Base-by-base conservation (phyloP, 2,797 vertebrate genomes). In the Orientallactaga sibirica region DNA sequence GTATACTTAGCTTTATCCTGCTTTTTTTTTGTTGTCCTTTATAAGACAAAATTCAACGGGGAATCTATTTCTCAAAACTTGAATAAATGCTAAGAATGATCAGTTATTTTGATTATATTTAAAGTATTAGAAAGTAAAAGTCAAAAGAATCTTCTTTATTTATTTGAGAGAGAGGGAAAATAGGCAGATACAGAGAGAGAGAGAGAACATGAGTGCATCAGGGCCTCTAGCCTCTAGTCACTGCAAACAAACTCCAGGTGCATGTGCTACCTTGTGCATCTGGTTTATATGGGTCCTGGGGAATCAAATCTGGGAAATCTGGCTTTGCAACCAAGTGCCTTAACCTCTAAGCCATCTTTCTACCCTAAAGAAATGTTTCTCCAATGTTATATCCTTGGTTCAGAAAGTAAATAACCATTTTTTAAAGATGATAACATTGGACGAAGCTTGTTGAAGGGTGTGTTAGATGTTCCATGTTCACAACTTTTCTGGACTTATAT, bases 331-430 rank as follows among this genome's bases (percentile, higher is more conserved):
- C 5, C 48, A 48, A 48, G 48, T 48, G 48, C 48, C 10, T 48
- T 48, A 48, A 48, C 48, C 48, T 8, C 8, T 48, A 48, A 48
- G 48, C 48, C 48, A 48, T 48, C 48, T 6, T 48, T 48, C 48
- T 48, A 48, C 48, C 48, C 5, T 7, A 7, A 48, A 48, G 48
- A 48, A 78, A 16, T 71, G 37, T 41, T 90, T 18, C 29, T 33
- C 10, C 33, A 71, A 67, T 43, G 24, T 64, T 27, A 52, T 73
- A 83, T 94, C 92, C 12, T 74, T 77, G 29, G 61, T 89, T 92
- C n/a, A 20, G 4, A 64, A 58, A 37, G 29, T 48, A 29, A 84
- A 76, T n/a, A 33, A 67, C 16, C 18, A 2, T 82, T 86, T 62
- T 78, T 67, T 10, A 11, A 15, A 76, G 68, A 55, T 67, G 15